These are phyloP conservation scores for Gadus macrocephalus DNA, from an alignment of 2,113 vertebrate species.

Conservation along the genomic window DNA sequence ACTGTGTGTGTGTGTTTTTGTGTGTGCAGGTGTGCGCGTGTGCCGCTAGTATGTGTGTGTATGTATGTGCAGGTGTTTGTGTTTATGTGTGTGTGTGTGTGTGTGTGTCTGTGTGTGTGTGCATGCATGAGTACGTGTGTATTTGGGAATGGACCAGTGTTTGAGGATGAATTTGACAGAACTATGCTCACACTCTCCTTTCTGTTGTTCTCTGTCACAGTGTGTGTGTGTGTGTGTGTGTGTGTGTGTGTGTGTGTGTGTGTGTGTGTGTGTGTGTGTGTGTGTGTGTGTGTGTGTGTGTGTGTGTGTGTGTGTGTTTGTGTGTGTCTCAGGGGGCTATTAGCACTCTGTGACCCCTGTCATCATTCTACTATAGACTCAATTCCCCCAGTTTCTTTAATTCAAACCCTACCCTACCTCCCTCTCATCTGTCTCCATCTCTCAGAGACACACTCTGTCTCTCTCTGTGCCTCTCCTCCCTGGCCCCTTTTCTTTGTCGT, in stretches of 20 bases:
- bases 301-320: constrained; percentile 11
- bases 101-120: too few species aligned
- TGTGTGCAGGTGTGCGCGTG: not conserved
- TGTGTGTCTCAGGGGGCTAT: constrained; percentile 76
- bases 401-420: too few species aligned
- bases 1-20: not conserved
- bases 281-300: not conserved
- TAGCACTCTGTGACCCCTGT: constrained; percentile 91
- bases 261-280: not conserved
- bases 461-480: not conserved
- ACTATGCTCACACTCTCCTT: too few species aligned
- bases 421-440: not conserved
- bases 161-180: too few species aligned
- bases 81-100: too few species aligned
- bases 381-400: not conserved
- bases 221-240: too few species aligned
- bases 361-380: constrained; percentile 76
- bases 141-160: too few species aligned
- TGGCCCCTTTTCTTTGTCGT: too few species aligned
- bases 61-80: not conserved
- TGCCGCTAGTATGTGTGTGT: too few species aligned
- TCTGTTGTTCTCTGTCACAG: too few species aligned
- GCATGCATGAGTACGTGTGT: too few species aligned
- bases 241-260: too few species aligned
- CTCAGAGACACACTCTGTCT: constrained; percentile 1